A percentile compares a stretch with the other conserved stretches of the same genome.
Conservation (phyloP, 2,888 invertebrate species). For the Ophion costatus region DNA sequence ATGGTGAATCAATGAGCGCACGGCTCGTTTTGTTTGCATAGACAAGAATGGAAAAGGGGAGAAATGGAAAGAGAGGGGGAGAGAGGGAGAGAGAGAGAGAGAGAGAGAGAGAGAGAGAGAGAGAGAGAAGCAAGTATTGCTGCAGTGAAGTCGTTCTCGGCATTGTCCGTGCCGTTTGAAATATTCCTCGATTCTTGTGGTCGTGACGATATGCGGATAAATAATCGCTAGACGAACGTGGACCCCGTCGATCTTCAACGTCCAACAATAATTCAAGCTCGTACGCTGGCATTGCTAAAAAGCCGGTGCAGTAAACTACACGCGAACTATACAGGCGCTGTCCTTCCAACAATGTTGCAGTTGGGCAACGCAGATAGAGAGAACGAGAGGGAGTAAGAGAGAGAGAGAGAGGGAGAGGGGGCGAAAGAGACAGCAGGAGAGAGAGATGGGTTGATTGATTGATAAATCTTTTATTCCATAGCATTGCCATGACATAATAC, state of each 20-base stretch:
- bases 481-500: too few relatives aligned
- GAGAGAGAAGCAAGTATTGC: neutral
- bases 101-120: slow-evolving; percentile 10
- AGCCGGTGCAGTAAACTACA: slow-evolving; percentile 32
- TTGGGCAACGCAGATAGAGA: slow-evolving; percentile 30
- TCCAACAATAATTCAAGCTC: slow-evolving; percentile 13
- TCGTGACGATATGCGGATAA: slow-evolving; percentile 46
- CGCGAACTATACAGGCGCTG: slow-evolving; percentile 11
- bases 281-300: slow-evolving; percentile 11
- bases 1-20: slow-evolving; percentile 24
- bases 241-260: slow-evolving; percentile 16
- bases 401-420: slow-evolving; percentile 6
- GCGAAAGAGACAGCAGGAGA: too few relatives aligned
- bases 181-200: slow-evolving; percentile 33
- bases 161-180: slow-evolving; percentile 34
- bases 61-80: slow-evolving; percentile 18
- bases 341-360: slow-evolving; percentile 34
- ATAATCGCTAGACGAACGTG: slow-evolving; percentile 34
- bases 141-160: slow-evolving; percentile 22
- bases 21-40: slow-evolving; percentile 35
- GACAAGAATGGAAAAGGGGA: slow-evolving; percentile 39
- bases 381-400: slow-evolving; percentile 63
- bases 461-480: too few relatives aligned
- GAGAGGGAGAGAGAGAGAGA: slow-evolving; percentile 22
- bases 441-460: too few relatives aligned